phyloP scores from a whole-genome alignment of 2,113 vertebrate species.

The Tangachromis dhanisi region DNA sequence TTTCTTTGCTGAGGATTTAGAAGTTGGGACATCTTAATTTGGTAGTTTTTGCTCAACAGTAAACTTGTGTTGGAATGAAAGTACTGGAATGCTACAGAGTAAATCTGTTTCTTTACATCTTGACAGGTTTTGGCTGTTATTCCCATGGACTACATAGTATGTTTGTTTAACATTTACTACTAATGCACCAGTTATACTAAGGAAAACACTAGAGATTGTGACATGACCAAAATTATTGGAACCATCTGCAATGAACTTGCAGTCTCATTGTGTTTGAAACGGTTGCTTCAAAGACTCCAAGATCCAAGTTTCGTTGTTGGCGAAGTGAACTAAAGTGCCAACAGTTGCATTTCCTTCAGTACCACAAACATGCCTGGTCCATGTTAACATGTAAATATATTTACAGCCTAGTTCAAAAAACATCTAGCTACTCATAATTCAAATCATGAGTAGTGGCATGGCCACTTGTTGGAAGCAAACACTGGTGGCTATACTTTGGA shows the following conservation, averaged over 20 bases:
- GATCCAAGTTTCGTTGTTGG: background rate
- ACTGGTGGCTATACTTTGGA: background rate
- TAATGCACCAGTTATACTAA: background rate
- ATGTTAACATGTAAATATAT: background rate
- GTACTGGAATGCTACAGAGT: background rate
- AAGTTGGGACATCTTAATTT: background rate
- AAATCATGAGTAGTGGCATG: background rate
- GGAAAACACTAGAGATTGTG: background rate
- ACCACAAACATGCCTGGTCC: background rate
- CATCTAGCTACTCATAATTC: background rate
- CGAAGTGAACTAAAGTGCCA: background rate
- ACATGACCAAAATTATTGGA: background rate
- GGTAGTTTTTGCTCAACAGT: background rate
- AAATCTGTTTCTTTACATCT: background rate
- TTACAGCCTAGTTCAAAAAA: background rate
- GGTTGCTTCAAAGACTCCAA: background rate
- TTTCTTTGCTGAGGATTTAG: conserved; percentile 28
- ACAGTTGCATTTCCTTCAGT: background rate
- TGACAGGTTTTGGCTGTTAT: background rate
- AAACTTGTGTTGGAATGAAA: background rate
- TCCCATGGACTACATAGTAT: background rate
- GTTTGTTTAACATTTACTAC: background rate
- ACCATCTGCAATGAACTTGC: background rate
- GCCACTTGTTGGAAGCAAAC: background rate
- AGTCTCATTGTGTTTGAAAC: background rate